Percentiles rank a stretch among this genome's conserved stretches.
These are phyloP conservation scores for Malthinus flaveolus DNA, from an alignment of 2,888 invertebrate genomes.

Conservation along the genomic window DNA sequence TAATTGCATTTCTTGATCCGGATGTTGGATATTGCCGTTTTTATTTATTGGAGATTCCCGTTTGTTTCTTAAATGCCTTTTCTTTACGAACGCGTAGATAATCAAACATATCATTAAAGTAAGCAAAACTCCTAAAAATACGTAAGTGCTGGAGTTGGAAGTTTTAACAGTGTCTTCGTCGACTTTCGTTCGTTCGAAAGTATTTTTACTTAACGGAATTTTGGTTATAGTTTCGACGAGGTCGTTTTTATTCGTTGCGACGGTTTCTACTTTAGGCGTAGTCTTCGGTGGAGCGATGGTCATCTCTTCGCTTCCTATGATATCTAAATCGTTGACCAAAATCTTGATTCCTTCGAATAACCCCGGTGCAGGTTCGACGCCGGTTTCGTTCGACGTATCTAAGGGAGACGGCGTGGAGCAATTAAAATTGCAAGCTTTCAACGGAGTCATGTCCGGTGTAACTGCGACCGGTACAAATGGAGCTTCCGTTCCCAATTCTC, in stretches of 20 bases:
- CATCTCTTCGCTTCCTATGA: slow-evolving; percentile 29
- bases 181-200: too few species aligned
- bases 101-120: slow-evolving; percentile 35
- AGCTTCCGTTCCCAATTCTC: not conserved
- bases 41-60: not conserved
- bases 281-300: slow-evolving; percentile 8
- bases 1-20: slow-evolving; percentile 49
- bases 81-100: slow-evolving; percentile 38
- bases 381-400: slow-evolving; percentile 14
- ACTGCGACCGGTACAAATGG: slow-evolving; percentile 6
- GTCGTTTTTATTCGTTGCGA: not conserved
- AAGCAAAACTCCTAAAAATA: slow-evolving; percentile 35
- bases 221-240: not conserved
- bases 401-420: slow-evolving; percentile 33
- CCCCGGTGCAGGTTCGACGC: slow-evolving; percentile 37
- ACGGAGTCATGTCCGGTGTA: slow-evolving; percentile 1
- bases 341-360: slow-evolving; percentile 43
- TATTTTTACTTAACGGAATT: not conserved
- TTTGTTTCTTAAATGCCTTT: slow-evolving; percentile 13
- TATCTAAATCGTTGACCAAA: slow-evolving; percentile 38
- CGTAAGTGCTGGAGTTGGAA: slow-evolving; percentile 25
- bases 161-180: too few species aligned
- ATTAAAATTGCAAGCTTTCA: slow-evolving; percentile 34
- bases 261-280: slow-evolving; percentile 6
- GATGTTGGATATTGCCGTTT: slow-evolving; percentile 37